Evolutionary conservation across 2,797 vertebrate species (phyloP).

Genomic region (Acipenser transmontanus): DNA sequence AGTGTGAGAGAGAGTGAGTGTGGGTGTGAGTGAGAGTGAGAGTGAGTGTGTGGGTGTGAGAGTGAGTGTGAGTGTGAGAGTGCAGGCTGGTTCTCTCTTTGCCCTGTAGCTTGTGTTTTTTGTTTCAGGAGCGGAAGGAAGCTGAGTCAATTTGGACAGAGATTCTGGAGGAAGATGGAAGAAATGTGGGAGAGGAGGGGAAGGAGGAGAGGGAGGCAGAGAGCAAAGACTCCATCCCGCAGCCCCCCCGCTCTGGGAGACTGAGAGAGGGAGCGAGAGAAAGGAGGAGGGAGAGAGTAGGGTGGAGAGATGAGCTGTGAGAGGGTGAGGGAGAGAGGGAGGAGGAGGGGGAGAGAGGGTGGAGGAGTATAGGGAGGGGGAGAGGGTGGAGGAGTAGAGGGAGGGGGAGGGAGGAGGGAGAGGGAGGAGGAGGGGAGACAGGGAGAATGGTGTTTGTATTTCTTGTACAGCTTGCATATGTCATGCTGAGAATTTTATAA

Average conservation of each 20-base stretch:
- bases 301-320: constrained; percentile 61
- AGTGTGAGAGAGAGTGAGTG: constrained; percentile 27
- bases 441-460: too few species aligned
- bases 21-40: constrained; percentile 46
- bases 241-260: constrained; percentile 41
- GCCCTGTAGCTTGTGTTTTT: not conserved
- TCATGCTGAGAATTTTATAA: too few species aligned
- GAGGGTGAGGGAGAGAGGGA: constrained; percentile 14
- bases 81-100: too few species aligned
- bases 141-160: constrained; percentile 60
- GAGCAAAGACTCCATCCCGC: constrained; percentile 30
- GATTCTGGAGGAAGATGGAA: not conserved
- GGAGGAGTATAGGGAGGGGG: too few species aligned
- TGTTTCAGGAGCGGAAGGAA: constrained; percentile 73
- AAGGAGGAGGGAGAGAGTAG: constrained; percentile 29
- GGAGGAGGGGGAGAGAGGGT: not conserved
- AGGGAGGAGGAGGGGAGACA: too few species aligned
- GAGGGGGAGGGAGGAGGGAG: not conserved
- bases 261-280: constrained; percentile 39
- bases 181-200: not conserved
- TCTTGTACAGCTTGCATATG: too few species aligned
- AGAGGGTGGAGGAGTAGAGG: not conserved
- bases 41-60: constrained; percentile 24
- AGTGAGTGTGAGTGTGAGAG: constrained; percentile 24
- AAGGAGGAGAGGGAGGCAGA: constrained; percentile 9